Percentiles rank a stretch among this genome's conserved stretches.
Evolutionary conservation across 2,797 vertebrate species (phyloP).

Genomic region (Remorina albescens): DNA sequence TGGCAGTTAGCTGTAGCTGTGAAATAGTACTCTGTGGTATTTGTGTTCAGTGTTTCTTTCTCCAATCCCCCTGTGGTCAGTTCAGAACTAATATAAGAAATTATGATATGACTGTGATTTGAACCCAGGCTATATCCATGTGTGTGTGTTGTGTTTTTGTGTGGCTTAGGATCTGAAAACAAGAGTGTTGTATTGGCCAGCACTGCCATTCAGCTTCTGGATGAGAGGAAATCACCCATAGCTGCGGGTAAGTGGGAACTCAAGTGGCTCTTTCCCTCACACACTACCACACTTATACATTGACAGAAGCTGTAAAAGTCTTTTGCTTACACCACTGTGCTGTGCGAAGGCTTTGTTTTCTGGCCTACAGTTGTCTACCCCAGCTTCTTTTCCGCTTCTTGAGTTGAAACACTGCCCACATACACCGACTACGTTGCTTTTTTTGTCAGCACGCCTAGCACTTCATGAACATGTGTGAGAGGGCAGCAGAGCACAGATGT

Average conservation of each 20-base stretch:
- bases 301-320: conserved; percentile 37
- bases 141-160: conserved; percentile 17
- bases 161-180: conserved; percentile 89
- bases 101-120: conserved; percentile 52
- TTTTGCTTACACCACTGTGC: conserved; percentile 12
- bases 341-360: conserved; percentile 34
- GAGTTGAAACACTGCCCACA: conserved; percentile 54
- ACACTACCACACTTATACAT: conserved; percentile 31
- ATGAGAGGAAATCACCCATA: conserved; percentile 97
- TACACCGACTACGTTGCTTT: conserved; percentile 48
- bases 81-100: conserved; percentile 56
- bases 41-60: conserved; percentile 48
- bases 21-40: conserved; percentile 58
- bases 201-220: conserved; percentile 95
- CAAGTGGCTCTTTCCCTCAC: conserved; percentile 48
- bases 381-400: conserved; percentile 25
- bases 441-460: conserved; percentile 17
- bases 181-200: conserved; percentile 97
- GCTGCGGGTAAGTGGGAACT: conserved; percentile 90
- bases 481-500: conserved; percentile 8
- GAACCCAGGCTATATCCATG: conserved; percentile 48
- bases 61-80: conserved; percentile 55
- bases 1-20: conserved; percentile 48
- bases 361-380: conserved; percentile 28
- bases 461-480: conserved; percentile 23